Conservation (phyloP, 2,888 invertebrate species). For the Leucoptera coffeella region DNA sequence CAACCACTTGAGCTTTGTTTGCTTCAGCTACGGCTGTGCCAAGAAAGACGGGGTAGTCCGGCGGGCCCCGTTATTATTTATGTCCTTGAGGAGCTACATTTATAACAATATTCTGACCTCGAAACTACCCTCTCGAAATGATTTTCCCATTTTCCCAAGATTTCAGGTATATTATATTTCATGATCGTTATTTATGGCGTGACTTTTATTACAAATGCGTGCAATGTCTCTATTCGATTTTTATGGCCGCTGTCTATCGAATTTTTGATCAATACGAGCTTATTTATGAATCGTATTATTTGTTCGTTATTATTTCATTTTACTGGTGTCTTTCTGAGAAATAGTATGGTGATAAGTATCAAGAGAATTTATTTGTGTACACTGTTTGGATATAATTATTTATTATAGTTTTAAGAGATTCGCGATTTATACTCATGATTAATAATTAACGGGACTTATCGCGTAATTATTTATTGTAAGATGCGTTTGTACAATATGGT, state of each 20-base stretch:
- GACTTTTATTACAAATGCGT: constrained; percentile 54
- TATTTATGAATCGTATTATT: too few species aligned
- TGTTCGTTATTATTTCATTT: constrained; percentile 26
- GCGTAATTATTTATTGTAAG: too few species aligned
- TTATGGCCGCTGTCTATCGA: constrained; percentile 39
- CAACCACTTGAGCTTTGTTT: too few species aligned
- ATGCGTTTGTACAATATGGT: too few species aligned
- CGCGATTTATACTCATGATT: too few species aligned
- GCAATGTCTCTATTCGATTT: constrained; percentile 50
- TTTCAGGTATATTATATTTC: constrained; percentile 55
- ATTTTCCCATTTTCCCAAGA: constrained; percentile 52
- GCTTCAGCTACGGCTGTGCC: constrained; percentile 2
- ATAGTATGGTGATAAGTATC: too few species aligned
- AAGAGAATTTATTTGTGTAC: too few species aligned
- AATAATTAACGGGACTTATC: too few species aligned
- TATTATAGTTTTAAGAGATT: too few species aligned
- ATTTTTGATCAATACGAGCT: constrained; percentile 40
- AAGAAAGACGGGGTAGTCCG: constrained; percentile 1
- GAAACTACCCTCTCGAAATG: constrained; percentile 42
- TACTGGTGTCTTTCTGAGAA: too few species aligned
- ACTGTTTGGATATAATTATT: too few species aligned
- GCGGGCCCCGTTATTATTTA: constrained; percentile 41
- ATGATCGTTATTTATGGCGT: constrained; percentile 51
- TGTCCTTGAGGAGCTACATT: constrained; percentile 45
- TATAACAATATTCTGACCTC: constrained; percentile 53